Evolutionary conservation across 2,797 vertebrate species (phyloP).

Genomic region (Micrastur ruficollis): DNA sequence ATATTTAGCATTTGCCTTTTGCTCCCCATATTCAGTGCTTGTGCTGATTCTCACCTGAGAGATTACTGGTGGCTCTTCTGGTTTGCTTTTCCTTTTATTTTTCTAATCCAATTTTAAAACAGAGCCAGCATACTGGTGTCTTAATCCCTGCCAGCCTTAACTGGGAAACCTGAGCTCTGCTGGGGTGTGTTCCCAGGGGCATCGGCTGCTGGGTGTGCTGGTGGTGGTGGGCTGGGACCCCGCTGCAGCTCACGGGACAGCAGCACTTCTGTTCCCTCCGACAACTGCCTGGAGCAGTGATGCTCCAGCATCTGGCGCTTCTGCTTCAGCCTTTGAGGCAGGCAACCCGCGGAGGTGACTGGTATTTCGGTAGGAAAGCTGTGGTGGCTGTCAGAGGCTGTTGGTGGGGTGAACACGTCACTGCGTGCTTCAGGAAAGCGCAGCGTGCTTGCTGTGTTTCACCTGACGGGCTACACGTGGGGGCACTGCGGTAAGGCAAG

Average conservation of each 20-base stretch:
- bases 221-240: neutral
- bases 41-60: neutral
- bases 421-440: neutral
- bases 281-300: neutral
- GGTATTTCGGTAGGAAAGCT: neutral
- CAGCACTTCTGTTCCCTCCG: neutral
- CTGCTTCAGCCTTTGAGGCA: neutral
- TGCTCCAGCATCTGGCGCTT: neutral
- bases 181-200: neutral
- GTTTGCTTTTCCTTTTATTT: neutral
- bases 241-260: neutral
- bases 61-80: neutral
- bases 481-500: neutral
- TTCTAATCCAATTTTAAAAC: neutral
- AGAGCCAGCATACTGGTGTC: neutral
- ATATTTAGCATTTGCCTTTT: neutral
- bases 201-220: neutral
- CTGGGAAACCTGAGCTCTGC: neutral
- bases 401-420: neutral
- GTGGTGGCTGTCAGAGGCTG: neutral
- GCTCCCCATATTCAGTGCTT: neutral
- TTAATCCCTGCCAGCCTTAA: neutral
- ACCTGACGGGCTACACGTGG: accelerated
- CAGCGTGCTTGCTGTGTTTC: accelerated
- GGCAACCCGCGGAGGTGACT: neutral